These are phyloP conservation scores for Nibea coibor DNA, from an alignment of 2,113 vertebrate genomes.

Conservation along the genomic window DNA sequence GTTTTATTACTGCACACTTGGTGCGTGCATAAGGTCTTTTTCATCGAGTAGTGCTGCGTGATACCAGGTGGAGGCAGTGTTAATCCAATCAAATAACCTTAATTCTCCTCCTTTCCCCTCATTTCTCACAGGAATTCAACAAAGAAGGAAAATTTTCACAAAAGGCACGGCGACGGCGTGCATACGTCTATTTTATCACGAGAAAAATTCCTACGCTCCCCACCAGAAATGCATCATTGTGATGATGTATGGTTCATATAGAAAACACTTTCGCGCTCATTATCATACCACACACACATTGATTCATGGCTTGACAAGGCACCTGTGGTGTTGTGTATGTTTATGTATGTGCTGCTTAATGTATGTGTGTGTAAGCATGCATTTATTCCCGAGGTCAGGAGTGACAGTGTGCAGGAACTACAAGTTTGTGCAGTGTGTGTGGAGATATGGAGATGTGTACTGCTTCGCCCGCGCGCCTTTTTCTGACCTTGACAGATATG, in stretches of 20 bases:
- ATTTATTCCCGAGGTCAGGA: not conserved
- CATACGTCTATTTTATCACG: not conserved
- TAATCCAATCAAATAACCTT: conserved; percentile 34
- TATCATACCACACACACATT: not conserved
- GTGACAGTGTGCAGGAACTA: not conserved
- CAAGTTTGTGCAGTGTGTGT: not conserved
- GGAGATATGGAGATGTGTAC: not conserved
- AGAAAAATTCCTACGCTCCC: not conserved
- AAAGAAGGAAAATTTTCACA: not conserved
- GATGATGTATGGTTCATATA: not conserved
- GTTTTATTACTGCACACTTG: not conserved
- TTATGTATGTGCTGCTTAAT: not conserved
- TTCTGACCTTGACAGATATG: too few relatives aligned
- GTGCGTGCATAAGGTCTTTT: not conserved
- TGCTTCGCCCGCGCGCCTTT: too few relatives aligned
- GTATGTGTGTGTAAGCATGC: not conserved
- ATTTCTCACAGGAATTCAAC: not conserved
- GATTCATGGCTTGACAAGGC: conserved; percentile 2
- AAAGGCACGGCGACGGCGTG: not conserved
- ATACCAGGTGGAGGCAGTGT: conserved; percentile 67
- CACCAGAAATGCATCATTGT: not conserved
- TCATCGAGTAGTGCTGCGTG: conserved; percentile 34
- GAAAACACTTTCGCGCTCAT: not conserved
- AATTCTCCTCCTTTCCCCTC: not conserved
- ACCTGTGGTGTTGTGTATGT: not conserved